Base-by-base conservation (phyloP, 2,797 vertebrate species). In the Limnodromus scolopaceus region DNA sequence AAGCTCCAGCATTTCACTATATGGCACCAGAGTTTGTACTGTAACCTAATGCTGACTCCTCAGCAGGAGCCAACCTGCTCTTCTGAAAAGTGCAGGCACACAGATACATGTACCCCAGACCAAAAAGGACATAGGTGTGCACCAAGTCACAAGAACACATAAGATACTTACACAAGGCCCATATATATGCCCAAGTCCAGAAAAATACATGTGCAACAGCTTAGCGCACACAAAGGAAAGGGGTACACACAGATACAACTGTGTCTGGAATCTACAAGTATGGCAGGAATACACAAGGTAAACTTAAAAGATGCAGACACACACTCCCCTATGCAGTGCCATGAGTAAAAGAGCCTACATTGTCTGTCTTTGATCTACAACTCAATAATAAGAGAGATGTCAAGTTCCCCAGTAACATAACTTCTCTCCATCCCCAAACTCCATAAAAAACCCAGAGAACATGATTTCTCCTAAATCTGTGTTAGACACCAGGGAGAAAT, bases 61-160 rank as follows among this genome's bases (percentile, higher is more conserved):
- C 82, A 63, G 64, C 64, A 76, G 55, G n/a, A 38, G 82, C 95
- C 76, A 92, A 55, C 82, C 74, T 72, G 17, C 27, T 74, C 32
- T n/a, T 49, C 45, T 0, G 0, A 66, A 32, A 72, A 39, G 23
- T 8, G 12, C 38, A 83, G 55, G 13, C 1, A 38, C 51, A 39
- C 10, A 55, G 25, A 66, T 3, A 69, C 2, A 8, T 0, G 1
- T 39, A 34, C n/a, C 36, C 55, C 25, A 58, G 68, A 70, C 55
- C 85, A 85, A 43, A 34, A 49, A 46, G 36, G 46, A 72, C 4
- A 5, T 5, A 46, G 18, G n/a, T 27, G 58, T 1, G 10, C 13
- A 45, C 27, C 2, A 36, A 58, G 25, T 12, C 75, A 38, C 66
- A 63, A 16, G 65, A 54, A 11, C 16, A 51, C 57, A 38, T 51